These are phyloP conservation scores for Callorhinus ursinus DNA, from an alignment of 2,113 vertebrate genomes.

Conservation along the genomic window DNA sequence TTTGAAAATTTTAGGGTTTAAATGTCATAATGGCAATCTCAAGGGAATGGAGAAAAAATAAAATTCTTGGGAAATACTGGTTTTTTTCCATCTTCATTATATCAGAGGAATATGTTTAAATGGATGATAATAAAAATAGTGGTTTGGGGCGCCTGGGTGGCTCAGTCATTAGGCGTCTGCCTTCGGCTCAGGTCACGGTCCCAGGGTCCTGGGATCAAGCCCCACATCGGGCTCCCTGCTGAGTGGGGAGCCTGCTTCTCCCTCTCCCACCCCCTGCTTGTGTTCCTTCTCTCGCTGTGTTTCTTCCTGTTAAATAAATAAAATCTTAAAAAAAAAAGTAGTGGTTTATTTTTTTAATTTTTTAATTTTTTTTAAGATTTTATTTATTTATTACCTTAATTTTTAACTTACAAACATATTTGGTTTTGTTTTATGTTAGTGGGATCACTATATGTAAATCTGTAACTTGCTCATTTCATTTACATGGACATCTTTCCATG, in stretches of 20 bases:
- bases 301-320: no score
- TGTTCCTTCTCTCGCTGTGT: no score
- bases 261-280: no score
- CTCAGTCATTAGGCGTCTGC: no score
- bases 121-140: background rate
- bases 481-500: background rate
- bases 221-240: no score
- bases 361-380: no score
- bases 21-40: background rate
- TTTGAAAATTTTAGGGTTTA: background rate
- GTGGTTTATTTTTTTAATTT: no score
- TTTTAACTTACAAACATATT: background rate
- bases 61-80: constrained; percentile 1
- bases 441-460: background rate
- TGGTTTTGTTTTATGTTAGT: background rate
- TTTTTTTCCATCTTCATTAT: background rate
- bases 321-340: no score
- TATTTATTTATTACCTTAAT: no score
- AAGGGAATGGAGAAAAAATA: background rate
- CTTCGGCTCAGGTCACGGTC: no score
- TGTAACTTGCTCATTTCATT: background rate
- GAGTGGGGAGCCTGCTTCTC: no score
- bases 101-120: background rate
- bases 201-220: no score
- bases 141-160: background rate